Evolutionary conservation across 2,797 vertebrate species (phyloP).

Genomic region (Picus viridis): DNA sequence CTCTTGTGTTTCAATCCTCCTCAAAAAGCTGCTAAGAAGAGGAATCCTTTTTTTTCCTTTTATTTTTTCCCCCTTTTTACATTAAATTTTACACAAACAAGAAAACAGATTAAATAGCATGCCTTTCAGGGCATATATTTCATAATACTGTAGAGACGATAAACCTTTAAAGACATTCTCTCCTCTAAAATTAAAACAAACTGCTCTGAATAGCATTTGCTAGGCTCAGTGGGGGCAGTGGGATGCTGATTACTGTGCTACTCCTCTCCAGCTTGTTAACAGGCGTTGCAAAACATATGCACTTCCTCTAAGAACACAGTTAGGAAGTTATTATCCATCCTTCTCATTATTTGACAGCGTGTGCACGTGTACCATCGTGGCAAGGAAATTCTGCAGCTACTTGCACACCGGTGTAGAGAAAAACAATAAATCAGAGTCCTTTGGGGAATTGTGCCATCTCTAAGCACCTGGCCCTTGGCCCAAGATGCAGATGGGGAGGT

Average conservation of each 20-base stretch:
- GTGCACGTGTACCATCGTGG: background rate
- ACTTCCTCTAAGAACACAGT: background rate
- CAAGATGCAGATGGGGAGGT: background rate
- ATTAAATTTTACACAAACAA: conserved; percentile 11
- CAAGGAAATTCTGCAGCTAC: background rate
- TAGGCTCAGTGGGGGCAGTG: background rate
- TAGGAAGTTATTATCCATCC: background rate
- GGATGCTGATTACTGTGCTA: background rate
- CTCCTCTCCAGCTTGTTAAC: conserved; percentile 23
- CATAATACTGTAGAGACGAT: conserved; percentile 4
- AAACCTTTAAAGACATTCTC: conserved; percentile 38
- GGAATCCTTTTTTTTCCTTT: background rate
- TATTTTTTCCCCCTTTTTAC: background rate
- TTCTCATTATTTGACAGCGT: background rate
- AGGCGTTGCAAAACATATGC: background rate
- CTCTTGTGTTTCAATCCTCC: background rate
- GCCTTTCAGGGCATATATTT: conserved; percentile 23
- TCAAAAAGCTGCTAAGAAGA: background rate
- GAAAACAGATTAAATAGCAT: conserved; percentile 12
- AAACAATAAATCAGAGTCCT: background rate
- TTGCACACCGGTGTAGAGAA: accelerated
- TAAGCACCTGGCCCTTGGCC: background rate
- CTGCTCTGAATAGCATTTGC: conserved; percentile 18
- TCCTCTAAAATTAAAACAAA: conserved; percentile 40
- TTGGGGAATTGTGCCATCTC: background rate